These are phyloP conservation scores for Odontocerum albicorne DNA, from an alignment of 2,888 invertebrate species.

Conservation along the genomic window DNA sequence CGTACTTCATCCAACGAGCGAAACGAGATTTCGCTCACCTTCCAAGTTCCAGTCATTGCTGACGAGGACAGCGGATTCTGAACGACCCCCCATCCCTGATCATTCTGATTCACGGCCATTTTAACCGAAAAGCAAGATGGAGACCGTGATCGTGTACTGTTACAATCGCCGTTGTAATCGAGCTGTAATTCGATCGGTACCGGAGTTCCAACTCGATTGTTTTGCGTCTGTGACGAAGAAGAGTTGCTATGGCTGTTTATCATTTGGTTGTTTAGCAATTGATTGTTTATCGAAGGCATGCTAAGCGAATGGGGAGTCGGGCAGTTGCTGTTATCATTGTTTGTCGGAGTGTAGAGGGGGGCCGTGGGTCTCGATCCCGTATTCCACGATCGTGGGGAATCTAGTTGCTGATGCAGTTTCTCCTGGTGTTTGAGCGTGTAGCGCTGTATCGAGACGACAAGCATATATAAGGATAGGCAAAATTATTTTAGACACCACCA, in stretches of 20 bases:
- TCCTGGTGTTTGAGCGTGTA: constrained; percentile 32
- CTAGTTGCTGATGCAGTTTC: constrained; percentile 25
- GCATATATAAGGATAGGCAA: not conserved
- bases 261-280: constrained; percentile 47
- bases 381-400: constrained; percentile 28
- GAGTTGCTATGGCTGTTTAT: constrained; percentile 17
- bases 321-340: constrained; percentile 48
- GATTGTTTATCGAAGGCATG: constrained; percentile 51
- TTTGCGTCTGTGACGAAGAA: constrained; percentile 26
- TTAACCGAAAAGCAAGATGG: constrained; percentile 59
- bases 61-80: constrained; percentile 46
- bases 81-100: constrained; percentile 48
- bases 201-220: constrained; percentile 27
- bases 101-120: constrained; percentile 54
- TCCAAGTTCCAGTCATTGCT: constrained; percentile 47
- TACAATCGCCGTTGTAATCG: constrained; percentile 45
- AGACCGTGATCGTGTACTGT: constrained; percentile 46
- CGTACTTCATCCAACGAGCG: not conserved
- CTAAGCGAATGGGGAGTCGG: constrained; percentile 55
- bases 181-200: constrained; percentile 48
- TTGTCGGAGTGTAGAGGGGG: constrained; percentile 54
- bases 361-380: constrained; percentile 53
- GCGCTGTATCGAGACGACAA: constrained; percentile 25
- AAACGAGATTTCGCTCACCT: constrained; percentile 47
- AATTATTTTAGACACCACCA: not conserved